A percentile compares a stretch with the other conserved stretches of the same genome.
Evolutionary conservation across 2,888 invertebrate genomes (phyloP).

Genomic region (Melanchra persicariae): DNA sequence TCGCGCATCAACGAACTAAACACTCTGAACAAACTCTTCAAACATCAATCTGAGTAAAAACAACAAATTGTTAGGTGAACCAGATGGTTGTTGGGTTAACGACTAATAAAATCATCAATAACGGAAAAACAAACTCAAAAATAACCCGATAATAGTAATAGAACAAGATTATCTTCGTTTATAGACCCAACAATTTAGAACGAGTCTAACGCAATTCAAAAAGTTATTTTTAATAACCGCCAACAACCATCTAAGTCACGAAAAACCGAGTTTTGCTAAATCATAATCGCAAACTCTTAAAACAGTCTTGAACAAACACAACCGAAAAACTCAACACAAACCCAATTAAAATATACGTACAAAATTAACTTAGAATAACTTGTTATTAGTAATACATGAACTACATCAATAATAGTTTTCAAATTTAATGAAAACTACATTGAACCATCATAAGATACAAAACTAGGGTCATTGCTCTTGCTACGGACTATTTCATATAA

Average conservation of each 20-base stretch:
- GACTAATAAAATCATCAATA: not conserved
- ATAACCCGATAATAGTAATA: not conserved
- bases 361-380: constrained; percentile 64
- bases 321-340: constrained; percentile 62
- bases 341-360: constrained; percentile 57
- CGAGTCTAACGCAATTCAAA: not conserved
- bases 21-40: constrained; percentile 65
- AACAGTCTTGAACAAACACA: constrained; percentile 69
- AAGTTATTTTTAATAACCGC: not conserved
- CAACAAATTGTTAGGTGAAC: constrained; percentile 41
- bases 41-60: constrained; percentile 62
- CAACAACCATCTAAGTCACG: constrained; percentile 31
- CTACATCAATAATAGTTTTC: constrained; percentile 83
- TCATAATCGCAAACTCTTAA: constrained; percentile 71
- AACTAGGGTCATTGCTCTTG: constrained; percentile 53
- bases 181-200: not conserved
- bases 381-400: constrained; percentile 64
- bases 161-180: not conserved
- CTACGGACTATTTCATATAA: constrained; percentile 56
- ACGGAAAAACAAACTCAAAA: not conserved
- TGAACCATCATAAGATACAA: constrained; percentile 73
- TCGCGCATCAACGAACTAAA: constrained; percentile 53
- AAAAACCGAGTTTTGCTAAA: constrained; percentile 68
- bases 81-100: constrained; percentile 25
- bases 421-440: constrained; percentile 83